Conservation (phyloP, 1,140 invertebrate species). For the Amyelois transitella region DNA sequence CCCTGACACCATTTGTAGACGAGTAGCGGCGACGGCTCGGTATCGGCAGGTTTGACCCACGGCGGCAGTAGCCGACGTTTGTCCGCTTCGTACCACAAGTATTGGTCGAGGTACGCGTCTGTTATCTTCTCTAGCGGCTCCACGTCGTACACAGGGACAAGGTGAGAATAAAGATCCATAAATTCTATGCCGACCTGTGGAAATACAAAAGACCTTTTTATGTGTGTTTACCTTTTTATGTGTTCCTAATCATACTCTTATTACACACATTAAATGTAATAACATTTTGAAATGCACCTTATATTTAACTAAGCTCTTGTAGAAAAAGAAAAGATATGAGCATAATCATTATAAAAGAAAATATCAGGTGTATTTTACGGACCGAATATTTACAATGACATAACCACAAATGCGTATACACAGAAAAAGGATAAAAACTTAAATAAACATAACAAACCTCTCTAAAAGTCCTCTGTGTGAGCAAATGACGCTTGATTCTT, state of each 20-base stretch:
- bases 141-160: slow-evolving; percentile 99
- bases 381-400: too few relatives aligned
- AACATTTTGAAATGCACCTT: too few relatives aligned
- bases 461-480: slow-evolving; percentile 98
- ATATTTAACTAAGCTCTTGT: too few relatives aligned
- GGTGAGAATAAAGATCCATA: slow-evolving; percentile 99
- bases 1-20: slow-evolving; percentile 99
- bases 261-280: too few relatives aligned
- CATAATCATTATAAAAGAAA: too few relatives aligned
- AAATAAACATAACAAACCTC: slow-evolving; percentile 79
- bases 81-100: slow-evolving; percentile 99
- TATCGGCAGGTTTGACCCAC: slow-evolving; percentile 99
- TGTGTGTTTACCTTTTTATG: too few relatives aligned
- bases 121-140: slow-evolving; percentile 99
- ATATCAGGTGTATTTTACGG: too few relatives aligned
- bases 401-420: too few relatives aligned
- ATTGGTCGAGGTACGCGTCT: slow-evolving; percentile 99
- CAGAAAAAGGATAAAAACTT: not conserved
- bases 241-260: too few relatives aligned
- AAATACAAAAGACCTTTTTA: not conserved
- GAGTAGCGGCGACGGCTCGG: slow-evolving; percentile 97
- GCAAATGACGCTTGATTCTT: slow-evolving; percentile 98
- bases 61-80: slow-evolving; percentile 97
- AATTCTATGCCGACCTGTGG: slow-evolving; percentile 96
- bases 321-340: too few relatives aligned